phyloP scores from a whole-genome alignment of 2,888 invertebrate species.

The Neoascia interrupta region DNA sequence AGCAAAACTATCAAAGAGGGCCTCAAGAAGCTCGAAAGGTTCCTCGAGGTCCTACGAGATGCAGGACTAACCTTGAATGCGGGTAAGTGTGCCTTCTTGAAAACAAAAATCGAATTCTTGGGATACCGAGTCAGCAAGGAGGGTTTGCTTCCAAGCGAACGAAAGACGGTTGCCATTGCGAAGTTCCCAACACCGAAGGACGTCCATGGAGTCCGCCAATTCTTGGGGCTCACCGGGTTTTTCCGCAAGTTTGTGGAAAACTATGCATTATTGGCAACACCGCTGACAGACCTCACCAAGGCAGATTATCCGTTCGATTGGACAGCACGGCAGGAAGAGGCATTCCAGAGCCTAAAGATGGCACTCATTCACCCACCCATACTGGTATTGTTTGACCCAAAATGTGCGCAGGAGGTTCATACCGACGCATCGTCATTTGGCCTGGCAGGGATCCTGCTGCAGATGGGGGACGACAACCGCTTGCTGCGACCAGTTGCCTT shows the following conservation, averaged over 20 bases:
- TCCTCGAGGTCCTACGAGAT: not conserved
- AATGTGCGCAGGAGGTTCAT: not conserved
- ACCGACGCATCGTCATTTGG: not conserved
- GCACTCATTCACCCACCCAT: not conserved
- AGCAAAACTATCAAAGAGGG: too few species aligned
- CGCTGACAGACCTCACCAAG: not conserved
- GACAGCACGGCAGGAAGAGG: not conserved
- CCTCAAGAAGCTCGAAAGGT: too few species aligned
- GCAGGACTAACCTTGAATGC: not conserved
- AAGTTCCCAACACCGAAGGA: not conserved
- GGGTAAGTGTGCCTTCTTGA: not conserved
- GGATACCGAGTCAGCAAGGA: not conserved
- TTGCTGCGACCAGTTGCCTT: not conserved
- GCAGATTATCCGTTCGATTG: not conserved
- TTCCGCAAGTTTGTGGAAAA: not conserved
- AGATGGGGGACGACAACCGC: not conserved
- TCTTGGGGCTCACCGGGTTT: not conserved
- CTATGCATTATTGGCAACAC: too few species aligned
- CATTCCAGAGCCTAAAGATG: not conserved
- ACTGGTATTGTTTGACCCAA: not conserved
- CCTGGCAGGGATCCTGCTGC: conserved; percentile 12
- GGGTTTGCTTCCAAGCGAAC: not conserved
- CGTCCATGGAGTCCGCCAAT: not conserved
- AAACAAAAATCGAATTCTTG: not conserved
- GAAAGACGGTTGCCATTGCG: not conserved